phyloP scores from a whole-genome alignment of 2,113 vertebrate genomes.

The Rhabdomys dilectus region DNA sequence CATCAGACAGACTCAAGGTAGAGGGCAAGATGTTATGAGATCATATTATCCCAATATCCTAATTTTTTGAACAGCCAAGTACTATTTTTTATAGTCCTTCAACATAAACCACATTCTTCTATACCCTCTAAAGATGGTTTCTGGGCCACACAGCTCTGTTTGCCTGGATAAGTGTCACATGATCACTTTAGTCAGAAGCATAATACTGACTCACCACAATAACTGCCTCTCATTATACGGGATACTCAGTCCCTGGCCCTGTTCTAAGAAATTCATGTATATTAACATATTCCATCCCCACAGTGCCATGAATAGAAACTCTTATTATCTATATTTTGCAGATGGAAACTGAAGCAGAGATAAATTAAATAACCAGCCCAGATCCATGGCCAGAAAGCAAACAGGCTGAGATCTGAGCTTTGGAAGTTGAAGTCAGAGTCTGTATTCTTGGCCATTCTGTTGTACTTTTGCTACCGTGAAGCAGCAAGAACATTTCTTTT shows the following conservation, averaged over 20 bases:
- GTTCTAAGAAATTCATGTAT: not conserved
- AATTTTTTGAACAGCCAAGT: not conserved
- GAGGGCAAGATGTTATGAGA: not conserved
- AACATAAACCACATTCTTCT: slow-evolving; percentile 18
- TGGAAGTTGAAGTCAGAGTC: not conserved
- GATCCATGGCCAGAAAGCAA: not conserved
- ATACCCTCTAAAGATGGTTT: not conserved
- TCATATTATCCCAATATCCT: not conserved
- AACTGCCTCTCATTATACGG: not conserved
- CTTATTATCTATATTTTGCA: slow-evolving; percentile 31
- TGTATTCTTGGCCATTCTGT: not conserved
- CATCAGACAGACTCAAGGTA: not conserved
- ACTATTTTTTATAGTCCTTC: not conserved
- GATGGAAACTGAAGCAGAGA: slow-evolving; percentile 7
- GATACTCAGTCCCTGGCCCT: not conserved
- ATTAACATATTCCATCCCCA: not conserved
- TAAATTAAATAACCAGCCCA: not conserved
- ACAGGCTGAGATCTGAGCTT: slow-evolving; percentile 15
- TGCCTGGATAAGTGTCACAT: not conserved
- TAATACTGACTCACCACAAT: not conserved
- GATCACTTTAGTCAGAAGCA: slow-evolving; percentile 22
- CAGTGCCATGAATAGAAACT: not conserved
- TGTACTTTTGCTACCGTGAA: not conserved
- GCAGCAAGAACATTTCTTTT: not conserved
- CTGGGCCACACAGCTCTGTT: slow-evolving; percentile 5